Percentiles rank a stretch among this genome's conserved stretches.
phyloP scores from a whole-genome alignment of 53 echinoderm and acorn worm species.

The Astropecten irregularis region DNA sequence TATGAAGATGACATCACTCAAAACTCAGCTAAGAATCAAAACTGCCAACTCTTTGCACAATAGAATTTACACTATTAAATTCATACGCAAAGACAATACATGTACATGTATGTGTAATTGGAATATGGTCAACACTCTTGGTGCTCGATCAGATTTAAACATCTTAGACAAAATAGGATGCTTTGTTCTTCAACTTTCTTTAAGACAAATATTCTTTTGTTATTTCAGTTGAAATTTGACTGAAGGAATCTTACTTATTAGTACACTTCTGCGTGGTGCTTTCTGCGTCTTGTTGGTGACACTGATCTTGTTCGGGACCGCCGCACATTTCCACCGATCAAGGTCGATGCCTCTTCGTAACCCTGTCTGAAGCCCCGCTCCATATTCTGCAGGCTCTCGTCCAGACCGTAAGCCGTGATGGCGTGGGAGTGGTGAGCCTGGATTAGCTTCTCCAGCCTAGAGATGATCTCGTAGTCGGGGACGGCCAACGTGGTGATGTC shows the following conservation, averaged over 20 bases:
- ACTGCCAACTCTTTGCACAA: too few relatives aligned
- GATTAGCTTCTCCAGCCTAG: slow-evolving; percentile 93
- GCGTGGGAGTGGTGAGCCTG: slow-evolving; percentile 99
- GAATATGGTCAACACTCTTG: too few relatives aligned
- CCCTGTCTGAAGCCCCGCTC: slow-evolving; percentile 86
- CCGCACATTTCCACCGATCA: slow-evolving; percentile 37
- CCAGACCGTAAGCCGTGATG: slow-evolving; percentile 77
- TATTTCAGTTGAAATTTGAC: too few relatives aligned
- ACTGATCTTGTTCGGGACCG: slow-evolving; percentile 68
- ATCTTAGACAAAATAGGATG: too few relatives aligned
- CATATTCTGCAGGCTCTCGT: slow-evolving; percentile 81
- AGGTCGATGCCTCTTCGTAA: slow-evolving; percentile 64
- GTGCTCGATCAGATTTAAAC: too few relatives aligned
- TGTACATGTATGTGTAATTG: too few relatives aligned
- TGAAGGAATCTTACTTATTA: slow-evolving; percentile 16
- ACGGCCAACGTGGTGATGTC: slow-evolving; percentile 86
- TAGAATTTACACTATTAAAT: too few relatives aligned
- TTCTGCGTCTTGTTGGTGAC: slow-evolving; percentile 82
- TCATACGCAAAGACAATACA: too few relatives aligned
- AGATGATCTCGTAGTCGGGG: slow-evolving; percentile 98
- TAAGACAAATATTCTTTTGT: too few relatives aligned
- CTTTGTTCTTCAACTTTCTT: too few relatives aligned
- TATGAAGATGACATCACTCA: too few relatives aligned
- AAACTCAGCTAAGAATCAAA: too few relatives aligned
- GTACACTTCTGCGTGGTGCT: slow-evolving; percentile 85